Percentiles rank a stretch among this genome's conserved stretches.
phyloP scores from a whole-genome alignment of 2,888 invertebrate genomes.

The Leucoma salicis region DNA sequence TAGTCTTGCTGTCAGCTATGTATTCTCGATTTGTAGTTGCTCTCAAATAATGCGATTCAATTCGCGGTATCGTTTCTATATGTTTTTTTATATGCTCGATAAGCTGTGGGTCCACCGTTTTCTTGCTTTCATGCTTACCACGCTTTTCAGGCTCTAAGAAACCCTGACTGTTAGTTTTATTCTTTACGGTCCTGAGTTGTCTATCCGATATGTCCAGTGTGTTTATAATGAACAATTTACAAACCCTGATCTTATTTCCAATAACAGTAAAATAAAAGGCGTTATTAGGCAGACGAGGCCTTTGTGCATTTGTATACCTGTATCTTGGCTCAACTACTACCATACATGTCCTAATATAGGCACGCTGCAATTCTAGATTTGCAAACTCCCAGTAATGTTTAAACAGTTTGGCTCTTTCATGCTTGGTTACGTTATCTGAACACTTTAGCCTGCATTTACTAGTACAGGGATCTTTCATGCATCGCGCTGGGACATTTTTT shows the following conservation, averaged over 20 bases:
- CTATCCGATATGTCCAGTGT: conserved; percentile 6
- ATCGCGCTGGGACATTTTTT: conserved; percentile 14
- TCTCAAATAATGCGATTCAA: too few species aligned
- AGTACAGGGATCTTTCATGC: conserved; percentile 14
- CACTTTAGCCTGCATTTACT: conserved; percentile 17
- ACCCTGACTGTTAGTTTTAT: conserved; percentile 4
- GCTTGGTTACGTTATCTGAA: conserved; percentile 10
- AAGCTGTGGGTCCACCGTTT: conserved; percentile 1
- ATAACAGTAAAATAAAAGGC: conserved; percentile 9
- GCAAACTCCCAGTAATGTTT: conserved; percentile 13
- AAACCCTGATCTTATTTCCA: conserved; percentile 4
- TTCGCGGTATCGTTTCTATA: conserved; percentile 6
- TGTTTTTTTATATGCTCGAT: conserved; percentile 1
- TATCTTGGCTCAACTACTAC: conserved; percentile 5
- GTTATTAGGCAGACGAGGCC: conserved; percentile 4
- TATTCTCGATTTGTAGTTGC: too few species aligned
- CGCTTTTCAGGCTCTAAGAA: background rate
- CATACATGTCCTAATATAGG: conserved; percentile 4
- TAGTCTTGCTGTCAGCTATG: conserved; percentile 16
- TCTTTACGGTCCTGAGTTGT: too few species aligned
- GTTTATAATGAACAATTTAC: conserved; percentile 8
- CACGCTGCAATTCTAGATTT: conserved; percentile 4
- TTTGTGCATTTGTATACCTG: conserved; percentile 3
- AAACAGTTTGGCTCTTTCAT: conserved; percentile 11
- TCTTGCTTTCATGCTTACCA: conserved; percentile 1